Evolutionary conservation across 2,888 invertebrate genomes (phyloP).

Genomic region (Minunthozetes semirufus): DNA sequence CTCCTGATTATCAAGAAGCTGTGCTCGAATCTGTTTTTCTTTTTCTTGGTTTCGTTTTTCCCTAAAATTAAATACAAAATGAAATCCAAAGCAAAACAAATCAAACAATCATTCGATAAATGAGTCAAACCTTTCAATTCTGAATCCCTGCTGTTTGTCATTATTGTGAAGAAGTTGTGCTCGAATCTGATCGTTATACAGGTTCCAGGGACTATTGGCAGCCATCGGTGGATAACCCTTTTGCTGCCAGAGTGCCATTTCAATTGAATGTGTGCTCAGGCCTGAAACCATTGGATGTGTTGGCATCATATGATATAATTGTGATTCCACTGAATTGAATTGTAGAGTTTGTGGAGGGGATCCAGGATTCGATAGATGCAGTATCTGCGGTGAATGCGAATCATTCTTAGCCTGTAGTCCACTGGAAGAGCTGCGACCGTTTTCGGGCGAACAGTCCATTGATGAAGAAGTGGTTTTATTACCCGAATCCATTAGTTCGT

Average conservation of each 20-base stretch:
- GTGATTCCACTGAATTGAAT: slow-evolving; percentile 18
- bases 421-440: not conserved
- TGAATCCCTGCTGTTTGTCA: not conserved
- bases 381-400: slow-evolving; percentile 10
- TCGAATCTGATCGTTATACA: slow-evolving; percentile 18
- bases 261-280: not conserved
- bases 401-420: not conserved
- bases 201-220: slow-evolving; percentile 3
- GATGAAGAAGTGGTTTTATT: not conserved
- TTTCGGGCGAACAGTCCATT: not conserved
- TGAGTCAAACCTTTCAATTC: slow-evolving; percentile 15
- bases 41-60: no score
- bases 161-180: slow-evolving; percentile 23
- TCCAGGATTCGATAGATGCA: not conserved
- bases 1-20: no score
- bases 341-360: not conserved
- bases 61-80: no score
- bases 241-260: slow-evolving; percentile 10
- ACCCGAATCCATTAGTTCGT: slow-evolving; percentile 13
- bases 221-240: slow-evolving; percentile 1
- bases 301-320: slow-evolving; percentile 21
- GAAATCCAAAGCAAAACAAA: no score
- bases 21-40: no score
- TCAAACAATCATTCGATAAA: no score
- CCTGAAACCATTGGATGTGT: slow-evolving; percentile 24